phyloP scores from a whole-genome alignment of 2,113 vertebrate species.

The Peromyscus leucopus region DNA sequence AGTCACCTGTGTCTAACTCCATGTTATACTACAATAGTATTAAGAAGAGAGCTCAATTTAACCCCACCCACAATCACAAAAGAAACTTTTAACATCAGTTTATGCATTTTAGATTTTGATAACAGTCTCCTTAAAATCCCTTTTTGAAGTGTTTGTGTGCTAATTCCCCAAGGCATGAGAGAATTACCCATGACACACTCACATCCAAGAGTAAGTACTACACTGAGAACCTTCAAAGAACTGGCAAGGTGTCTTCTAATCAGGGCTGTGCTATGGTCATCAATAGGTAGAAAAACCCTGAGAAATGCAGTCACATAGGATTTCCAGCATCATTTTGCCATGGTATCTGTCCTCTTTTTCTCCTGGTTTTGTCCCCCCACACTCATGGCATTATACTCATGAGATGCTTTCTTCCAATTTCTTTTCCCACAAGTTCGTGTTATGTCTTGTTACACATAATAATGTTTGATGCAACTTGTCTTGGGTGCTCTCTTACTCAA shows the following conservation, averaged over 20 bases:
- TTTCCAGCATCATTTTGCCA: constrained; percentile 67
- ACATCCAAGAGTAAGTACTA: background rate
- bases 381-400: constrained; percentile 61
- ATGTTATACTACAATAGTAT: background rate
- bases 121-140: background rate
- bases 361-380: constrained; percentile 12
- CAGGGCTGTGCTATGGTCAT: background rate
- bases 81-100: background rate
- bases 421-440: background rate
- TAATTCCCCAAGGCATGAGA: background rate
- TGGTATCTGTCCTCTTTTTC: background rate
- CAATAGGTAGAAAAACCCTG: background rate
- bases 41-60: constrained; percentile 42
- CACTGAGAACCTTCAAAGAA: background rate
- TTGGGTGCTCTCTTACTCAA: constrained; percentile 7
- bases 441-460: constrained; percentile 1
- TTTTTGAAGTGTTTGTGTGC: background rate
- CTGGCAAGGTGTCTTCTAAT: background rate
- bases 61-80: background rate
- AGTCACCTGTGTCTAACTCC: background rate
- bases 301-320: constrained; percentile 48
- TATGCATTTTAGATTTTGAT: background rate
- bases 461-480: constrained; percentile 46
- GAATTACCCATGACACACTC: background rate
- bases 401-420: constrained; percentile 51